Conservation (phyloP, 1,140 invertebrate species). For the Drosophila athabasca region DNA sequence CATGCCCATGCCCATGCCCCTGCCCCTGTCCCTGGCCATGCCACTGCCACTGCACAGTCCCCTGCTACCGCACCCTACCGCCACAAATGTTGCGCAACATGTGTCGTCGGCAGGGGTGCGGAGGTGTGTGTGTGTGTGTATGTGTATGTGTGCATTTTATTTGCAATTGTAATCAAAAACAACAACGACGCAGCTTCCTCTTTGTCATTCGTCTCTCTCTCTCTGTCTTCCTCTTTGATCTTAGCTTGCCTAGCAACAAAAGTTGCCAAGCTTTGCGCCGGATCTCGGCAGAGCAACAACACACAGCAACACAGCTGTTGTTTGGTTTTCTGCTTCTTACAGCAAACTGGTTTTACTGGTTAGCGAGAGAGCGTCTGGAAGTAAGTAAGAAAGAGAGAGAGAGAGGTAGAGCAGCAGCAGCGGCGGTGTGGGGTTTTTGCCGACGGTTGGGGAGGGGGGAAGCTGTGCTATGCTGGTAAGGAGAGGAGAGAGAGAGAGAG, state of each 20-base stretch:
- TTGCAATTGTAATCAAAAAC: slow-evolving; percentile 75
- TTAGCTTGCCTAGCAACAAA: slow-evolving; percentile 77
- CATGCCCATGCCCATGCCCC: background rate
- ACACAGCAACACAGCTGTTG: slow-evolving; percentile 41
- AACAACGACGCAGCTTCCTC: slow-evolving; percentile 50
- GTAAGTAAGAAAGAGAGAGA: background rate
- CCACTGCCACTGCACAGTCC: slow-evolving; percentile 10
- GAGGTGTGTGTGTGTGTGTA: slow-evolving; percentile 25
- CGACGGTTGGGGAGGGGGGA: background rate
- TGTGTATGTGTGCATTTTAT: slow-evolving; percentile 59
- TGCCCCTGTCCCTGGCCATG: background rate
- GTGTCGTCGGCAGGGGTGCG: slow-evolving; percentile 1
- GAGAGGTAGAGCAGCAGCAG: background rate
- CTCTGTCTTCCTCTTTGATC: slow-evolving; percentile 60
- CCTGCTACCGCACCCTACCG: slow-evolving; percentile 3
- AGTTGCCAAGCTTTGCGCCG: slow-evolving; percentile 30
- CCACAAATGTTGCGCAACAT: slow-evolving; percentile 72
- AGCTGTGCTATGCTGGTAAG: slow-evolving; percentile 3
- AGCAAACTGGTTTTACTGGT: slow-evolving; percentile 71
- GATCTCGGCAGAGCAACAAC: slow-evolving; percentile 19
- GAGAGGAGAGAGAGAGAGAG: background rate
- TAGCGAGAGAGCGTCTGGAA: slow-evolving; percentile 8
- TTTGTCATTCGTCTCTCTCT: slow-evolving; percentile 25
- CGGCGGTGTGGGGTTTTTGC: background rate
- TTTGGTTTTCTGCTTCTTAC: slow-evolving; percentile 50